Evolutionary conservation across 2,113 vertebrate species (phyloP), one percentile per base, ranked within the genome.

Genomic region (Murina feae): DNA sequence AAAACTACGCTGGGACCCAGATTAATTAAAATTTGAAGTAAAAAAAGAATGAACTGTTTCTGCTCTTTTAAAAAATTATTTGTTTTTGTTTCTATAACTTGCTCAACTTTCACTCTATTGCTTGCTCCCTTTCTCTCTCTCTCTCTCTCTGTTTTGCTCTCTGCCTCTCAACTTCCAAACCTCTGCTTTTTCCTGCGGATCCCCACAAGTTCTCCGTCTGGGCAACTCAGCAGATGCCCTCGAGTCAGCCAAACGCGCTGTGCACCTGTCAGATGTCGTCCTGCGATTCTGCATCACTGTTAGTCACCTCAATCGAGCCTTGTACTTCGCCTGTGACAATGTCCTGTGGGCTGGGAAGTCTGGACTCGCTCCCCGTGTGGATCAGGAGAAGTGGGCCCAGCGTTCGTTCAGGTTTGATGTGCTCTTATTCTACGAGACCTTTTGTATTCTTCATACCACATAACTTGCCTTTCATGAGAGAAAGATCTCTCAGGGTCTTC

Each of bases 271-370:
- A 0, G 99, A 99, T 96, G 95, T 98, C 2, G 99, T 99, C 80
- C 98, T 99, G 97, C 98, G 99, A 1, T 99, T 99, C 96, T 99
- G 99, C 93, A 95, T 99, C 97, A 99, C 99, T 1, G 98, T 99
- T 83, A 95, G 98, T 86, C 99, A 99, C 97, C 98, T 99, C 13
- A 99, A 99, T 98, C 96, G 98, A 53, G 99, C 99, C 80, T 98
- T 99, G 97, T 99, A 99, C 98, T 99, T 99, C 0, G 99, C 99
- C 98, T 99, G 99, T 1, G 99, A 99, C 97, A 99, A 99, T 32
- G 96, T 99, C 32, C 97, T 99, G 32, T 99, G 99, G 99, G 99
- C 98, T 0, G 99, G 99, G 1, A 99, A 98, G 83, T 97, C 97
- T 0, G 99, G 99, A 10, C 87, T 99, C 2, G 86, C 98, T 76